These are phyloP conservation scores for Anser brachyrhynchus DNA, from an alignment of 2,113 vertebrate genomes.

Conservation along the genomic window DNA sequence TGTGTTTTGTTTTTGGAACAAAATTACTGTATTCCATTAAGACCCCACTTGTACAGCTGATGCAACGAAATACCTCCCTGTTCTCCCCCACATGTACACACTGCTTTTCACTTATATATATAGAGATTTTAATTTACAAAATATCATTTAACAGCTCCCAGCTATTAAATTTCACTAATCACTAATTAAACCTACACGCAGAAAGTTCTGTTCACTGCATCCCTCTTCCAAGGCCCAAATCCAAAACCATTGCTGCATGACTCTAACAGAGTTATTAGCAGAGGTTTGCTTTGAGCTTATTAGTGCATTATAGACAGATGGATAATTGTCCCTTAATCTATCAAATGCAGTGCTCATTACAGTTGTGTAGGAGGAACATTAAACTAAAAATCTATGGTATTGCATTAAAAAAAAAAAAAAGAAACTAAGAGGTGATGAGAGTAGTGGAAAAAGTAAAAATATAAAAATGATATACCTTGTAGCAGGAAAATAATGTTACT, in stretches of 20 bases:
- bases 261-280: not conserved
- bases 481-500: not conserved
- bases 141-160: not conserved
- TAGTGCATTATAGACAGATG: not conserved
- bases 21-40: not conserved
- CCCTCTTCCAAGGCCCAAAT: not conserved
- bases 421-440: not conserved
- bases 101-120: not conserved
- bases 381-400: not conserved
- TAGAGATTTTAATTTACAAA: not conserved
- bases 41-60: not conserved
- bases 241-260: not conserved
- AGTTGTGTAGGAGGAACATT: not conserved
- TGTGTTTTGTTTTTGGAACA: not conserved
- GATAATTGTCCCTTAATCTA: not conserved
- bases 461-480: not conserved
- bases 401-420: not conserved
- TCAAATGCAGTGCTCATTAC: not conserved
- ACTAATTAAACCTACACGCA: not conserved
- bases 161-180: not conserved
- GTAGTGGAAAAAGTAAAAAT: not conserved
- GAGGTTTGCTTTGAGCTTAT: not conserved
- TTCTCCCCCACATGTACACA: not conserved
- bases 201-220: not conserved
- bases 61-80: not conserved